phyloP scores from a whole-genome alignment of 2,113 vertebrate genomes.

The Campylomormyrus tamandua region DNA sequence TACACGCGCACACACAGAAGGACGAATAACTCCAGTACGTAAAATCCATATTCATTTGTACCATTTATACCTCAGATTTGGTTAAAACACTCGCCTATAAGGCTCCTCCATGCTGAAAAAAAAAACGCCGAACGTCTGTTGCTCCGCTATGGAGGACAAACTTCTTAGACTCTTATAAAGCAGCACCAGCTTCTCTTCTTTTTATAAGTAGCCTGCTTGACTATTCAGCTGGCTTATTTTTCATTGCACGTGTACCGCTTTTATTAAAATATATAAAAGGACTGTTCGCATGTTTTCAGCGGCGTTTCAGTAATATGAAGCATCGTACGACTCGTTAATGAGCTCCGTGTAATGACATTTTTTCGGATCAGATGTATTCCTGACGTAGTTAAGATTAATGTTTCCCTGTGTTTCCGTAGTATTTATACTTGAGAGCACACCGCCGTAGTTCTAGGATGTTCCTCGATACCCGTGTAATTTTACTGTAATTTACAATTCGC shows the following conservation, averaged over 20 bases:
- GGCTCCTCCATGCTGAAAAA: background rate
- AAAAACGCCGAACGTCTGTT: background rate
- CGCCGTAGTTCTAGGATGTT: conserved; percentile 30
- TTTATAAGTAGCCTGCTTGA: background rate
- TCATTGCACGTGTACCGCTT: background rate
- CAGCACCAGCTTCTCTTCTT: background rate
- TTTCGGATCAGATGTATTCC: background rate
- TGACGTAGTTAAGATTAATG: background rate
- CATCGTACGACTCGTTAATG: background rate
- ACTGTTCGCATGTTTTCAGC: background rate
- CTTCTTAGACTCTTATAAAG: background rate
- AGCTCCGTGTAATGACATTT: background rate
- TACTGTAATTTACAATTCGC: conserved; percentile 23
- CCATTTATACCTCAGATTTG: background rate
- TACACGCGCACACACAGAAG: background rate
- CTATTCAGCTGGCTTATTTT: background rate
- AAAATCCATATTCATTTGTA: background rate
- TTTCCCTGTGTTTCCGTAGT: background rate
- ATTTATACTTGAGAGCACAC: background rate
- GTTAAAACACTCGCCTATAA: background rate
- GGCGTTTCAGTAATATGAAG: background rate
- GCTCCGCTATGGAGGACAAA: background rate
- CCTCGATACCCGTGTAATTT: conserved; percentile 30
- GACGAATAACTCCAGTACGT: background rate
- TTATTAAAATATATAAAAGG: background rate